A percentile compares a stretch with the other conserved stretches of the same genome.
Evolutionary conservation across 2,113 vertebrate species (phyloP).

Genomic region (Nerophis ophidion): DNA sequence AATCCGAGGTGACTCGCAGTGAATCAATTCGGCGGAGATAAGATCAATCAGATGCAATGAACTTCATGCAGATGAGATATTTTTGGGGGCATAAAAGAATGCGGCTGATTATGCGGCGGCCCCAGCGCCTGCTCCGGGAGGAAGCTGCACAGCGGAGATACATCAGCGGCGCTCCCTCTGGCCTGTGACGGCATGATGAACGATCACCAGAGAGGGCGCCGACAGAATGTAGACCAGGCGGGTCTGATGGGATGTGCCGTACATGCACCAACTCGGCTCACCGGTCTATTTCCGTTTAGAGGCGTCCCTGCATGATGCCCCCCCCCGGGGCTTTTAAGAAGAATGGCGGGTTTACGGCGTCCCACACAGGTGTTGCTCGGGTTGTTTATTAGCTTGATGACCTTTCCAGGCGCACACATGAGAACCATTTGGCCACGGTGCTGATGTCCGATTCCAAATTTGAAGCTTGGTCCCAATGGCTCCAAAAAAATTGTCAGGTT

Average conservation of each 20-base stretch:
- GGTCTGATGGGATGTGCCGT: constrained; percentile 41
- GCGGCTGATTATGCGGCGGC: constrained; percentile 49
- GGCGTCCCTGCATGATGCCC: constrained; percentile 7
- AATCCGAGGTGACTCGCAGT: constrained; percentile 42
- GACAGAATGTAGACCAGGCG: constrained; percentile 27
- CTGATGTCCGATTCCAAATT: too few species aligned
- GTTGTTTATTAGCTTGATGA: constrained; percentile 7
- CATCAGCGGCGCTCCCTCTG: constrained; percentile 16
- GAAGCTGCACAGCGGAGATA: constrained; percentile 30
- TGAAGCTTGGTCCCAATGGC: too few species aligned
- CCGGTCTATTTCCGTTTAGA: constrained; percentile 15
- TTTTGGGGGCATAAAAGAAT: constrained; percentile 39
- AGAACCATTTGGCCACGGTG: neutral
- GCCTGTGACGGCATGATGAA: constrained; percentile 55
- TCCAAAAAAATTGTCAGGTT: too few species aligned
- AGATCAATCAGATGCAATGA: constrained; percentile 39
- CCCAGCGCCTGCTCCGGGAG: constrained; percentile 34
- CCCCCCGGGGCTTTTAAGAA: constrained; percentile 8
- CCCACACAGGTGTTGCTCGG: constrained; percentile 39
- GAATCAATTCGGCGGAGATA: constrained; percentile 43
- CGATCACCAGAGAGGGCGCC: constrained; percentile 34
- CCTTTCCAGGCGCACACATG: constrained; percentile 18
- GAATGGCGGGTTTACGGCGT: constrained; percentile 20
- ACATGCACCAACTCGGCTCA: constrained; percentile 36
- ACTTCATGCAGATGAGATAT: constrained; percentile 59